Base-by-base conservation (phyloP, 2,888 invertebrate genomes). In the Nymphalis c-album region DNA sequence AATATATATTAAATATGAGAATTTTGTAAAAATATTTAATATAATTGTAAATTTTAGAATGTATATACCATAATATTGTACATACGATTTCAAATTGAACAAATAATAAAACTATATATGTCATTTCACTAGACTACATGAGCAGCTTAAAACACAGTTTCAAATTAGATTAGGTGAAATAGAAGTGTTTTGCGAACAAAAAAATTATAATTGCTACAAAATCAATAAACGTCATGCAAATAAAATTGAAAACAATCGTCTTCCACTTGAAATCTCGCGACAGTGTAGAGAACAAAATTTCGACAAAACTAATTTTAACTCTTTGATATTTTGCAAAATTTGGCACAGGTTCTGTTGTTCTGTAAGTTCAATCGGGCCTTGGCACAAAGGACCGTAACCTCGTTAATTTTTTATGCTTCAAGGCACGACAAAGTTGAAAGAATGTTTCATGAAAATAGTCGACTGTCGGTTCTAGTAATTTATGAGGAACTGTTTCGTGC, bases 321-420 rank as follows among this genome's bases (percentile, higher is more conserved):
- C 78, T 80, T 77, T 76, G 75, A 74, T 74, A 76, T 74, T 74
- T 69, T 73, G 78, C n/a, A 78, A 79, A 74, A 80, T 77, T 78
- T 82, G 78, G 73, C 78, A 76, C 71, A 60, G 57, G 46, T 64
- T 64, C 48, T 50, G 55, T 57, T 64, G 57, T 64, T 57, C 62
- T 60, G 53, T 64, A 64, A 71, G 59, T 69, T 64, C 61, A 69
- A 63, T 70, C 65, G 62, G 26, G 65, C 68, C 59, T 70, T 73
- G 69, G 69, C 69, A 73, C 73, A 73, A 75, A 74, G 73, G 73
- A 71, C 65, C 50, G 71, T 67, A 70, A 71, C 70, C 74, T 75
- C 74, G 71, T 77, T 77, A 76, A 74, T 74, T 74, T 74, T 70
- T 77, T 73, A 76, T 75, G 72, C 73, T 70, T 69, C 61, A 73